Conservation (phyloP, 1,140 invertebrate species). For the Drosophila nebulosa region DNA sequence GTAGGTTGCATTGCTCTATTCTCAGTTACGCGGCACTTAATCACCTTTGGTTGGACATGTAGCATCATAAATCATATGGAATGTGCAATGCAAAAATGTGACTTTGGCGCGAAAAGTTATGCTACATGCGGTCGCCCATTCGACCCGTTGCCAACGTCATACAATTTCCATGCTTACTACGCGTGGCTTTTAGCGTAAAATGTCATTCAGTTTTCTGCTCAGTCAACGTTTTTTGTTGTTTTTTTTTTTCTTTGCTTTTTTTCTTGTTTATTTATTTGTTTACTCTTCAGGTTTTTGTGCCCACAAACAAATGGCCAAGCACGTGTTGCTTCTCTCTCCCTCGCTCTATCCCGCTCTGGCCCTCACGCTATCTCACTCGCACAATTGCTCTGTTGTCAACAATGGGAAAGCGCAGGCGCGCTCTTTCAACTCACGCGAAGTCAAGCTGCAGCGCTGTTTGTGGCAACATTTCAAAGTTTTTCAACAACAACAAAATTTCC, state of each 20-base stretch:
- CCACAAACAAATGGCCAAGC: conserved; percentile 32
- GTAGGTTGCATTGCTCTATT: conserved; percentile 19
- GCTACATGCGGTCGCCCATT: conserved; percentile 32
- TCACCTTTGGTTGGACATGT: conserved; percentile 48
- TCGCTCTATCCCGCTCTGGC: neutral
- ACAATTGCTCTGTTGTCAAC: conserved; percentile 44
- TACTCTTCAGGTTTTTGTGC: conserved; percentile 37
- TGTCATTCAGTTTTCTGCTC: conserved; percentile 58
- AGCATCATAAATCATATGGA: conserved; percentile 49
- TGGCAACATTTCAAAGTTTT: conserved; percentile 40
- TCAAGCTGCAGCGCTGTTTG: conserved; percentile 10
- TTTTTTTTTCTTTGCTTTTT: neutral
- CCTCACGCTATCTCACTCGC: neutral
- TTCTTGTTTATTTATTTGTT: conserved; percentile 63
- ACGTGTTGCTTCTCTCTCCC: conserved; percentile 57
- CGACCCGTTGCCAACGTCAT: neutral
- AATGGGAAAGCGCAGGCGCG: conserved; percentile 44
- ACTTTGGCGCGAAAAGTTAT: conserved; percentile 67
- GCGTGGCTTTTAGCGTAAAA: conserved; percentile 64
- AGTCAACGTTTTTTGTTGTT: conserved; percentile 1
- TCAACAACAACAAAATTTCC: conserved; percentile 45
- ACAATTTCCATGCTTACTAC: conserved; percentile 37
- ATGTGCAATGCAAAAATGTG: conserved; percentile 45
- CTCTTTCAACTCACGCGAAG: conserved; percentile 39
- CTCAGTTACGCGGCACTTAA: conserved; percentile 39